Evolutionary conservation across 1,140 invertebrate species (phyloP).

Genomic region (Tetragonula clypearis): DNA sequence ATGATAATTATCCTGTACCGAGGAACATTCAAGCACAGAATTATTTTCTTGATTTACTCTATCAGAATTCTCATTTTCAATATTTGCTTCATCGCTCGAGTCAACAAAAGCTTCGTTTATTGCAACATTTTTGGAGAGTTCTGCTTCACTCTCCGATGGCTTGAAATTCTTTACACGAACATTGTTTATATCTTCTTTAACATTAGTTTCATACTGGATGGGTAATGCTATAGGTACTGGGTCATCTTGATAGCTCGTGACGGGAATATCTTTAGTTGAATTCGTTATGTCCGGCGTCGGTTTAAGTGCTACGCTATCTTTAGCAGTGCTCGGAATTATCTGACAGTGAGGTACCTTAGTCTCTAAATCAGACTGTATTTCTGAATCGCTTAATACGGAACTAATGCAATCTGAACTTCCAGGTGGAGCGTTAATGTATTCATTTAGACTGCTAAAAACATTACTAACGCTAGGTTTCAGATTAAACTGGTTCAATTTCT

Average conservation of each 20-base stretch:
- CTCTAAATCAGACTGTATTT: slow-evolving; percentile 18
- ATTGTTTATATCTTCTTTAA: neutral
- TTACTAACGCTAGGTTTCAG: slow-evolving; percentile 83
- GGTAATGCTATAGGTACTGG: neutral
- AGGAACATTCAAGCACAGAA: neutral
- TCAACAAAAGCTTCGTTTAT: neutral
- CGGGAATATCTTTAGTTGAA: neutral
- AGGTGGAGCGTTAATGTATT: slow-evolving; percentile 82
- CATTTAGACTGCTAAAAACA: slow-evolving; percentile 85
- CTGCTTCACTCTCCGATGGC: neutral
- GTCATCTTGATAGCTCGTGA: neutral
- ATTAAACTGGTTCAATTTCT: slow-evolving; percentile 77
- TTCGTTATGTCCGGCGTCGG: neutral
- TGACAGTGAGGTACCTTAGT: neutral
- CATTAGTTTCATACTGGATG: neutral
- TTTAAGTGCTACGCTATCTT: slow-evolving; percentile 21
- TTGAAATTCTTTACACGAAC: neutral
- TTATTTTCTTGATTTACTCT: slow-evolving; percentile 43
- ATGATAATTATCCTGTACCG: neutral
- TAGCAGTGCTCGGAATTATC: neutral
- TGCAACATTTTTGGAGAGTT: neutral
- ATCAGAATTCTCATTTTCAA: slow-evolving; percentile 41
- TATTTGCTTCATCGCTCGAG: neutral
- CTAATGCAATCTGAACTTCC: slow-evolving; percentile 68
- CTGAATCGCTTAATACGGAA: slow-evolving; percentile 31